phyloP scores from a whole-genome alignment of 2,888 invertebrate species.

The Uloborus plumipes region DNA sequence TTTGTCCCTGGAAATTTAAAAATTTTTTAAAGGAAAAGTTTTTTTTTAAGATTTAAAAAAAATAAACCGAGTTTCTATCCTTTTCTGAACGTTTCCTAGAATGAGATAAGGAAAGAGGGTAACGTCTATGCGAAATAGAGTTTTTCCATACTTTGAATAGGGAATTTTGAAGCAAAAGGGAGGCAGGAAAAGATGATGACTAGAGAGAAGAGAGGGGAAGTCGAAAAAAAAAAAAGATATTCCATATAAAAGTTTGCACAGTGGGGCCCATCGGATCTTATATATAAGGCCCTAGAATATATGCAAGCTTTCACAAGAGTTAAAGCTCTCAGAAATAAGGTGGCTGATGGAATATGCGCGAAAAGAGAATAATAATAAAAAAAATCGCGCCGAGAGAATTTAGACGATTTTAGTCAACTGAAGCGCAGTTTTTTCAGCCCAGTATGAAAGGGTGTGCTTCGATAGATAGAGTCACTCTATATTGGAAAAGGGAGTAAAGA shows the following conservation, averaged over 20 bases:
- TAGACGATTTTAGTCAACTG: conserved; percentile 64
- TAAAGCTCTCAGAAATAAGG: conserved; percentile 63
- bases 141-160: conserved; percentile 64
- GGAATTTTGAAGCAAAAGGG: conserved; percentile 57
- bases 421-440: conserved; percentile 24
- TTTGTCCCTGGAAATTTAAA: conserved; percentile 44
- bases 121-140: conserved; percentile 62
- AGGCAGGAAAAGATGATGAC: conserved; percentile 58
- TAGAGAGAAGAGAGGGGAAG: conserved; percentile 29
- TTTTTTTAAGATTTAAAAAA: conserved; percentile 14
- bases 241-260: conserved; percentile 59
- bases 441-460: conserved; percentile 15
- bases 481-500: conserved; percentile 20
- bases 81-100: conserved; percentile 43
- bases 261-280: conserved; percentile 38
- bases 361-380: conserved; percentile 48
- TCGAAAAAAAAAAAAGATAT: conserved; percentile 13
- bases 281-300: conserved; percentile 50
- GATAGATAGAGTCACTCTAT: conserved; percentile 16
- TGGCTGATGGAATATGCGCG: conserved; percentile 54
- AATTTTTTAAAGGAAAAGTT: conserved; percentile 15
- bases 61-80: conserved; percentile 62
- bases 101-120: conserved; percentile 36
- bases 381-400: conserved; percentile 38
- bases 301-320: conserved; percentile 61